These are phyloP conservation scores for Globia sparganii DNA, from an alignment of 2,888 invertebrate genomes.

Conservation along the genomic window DNA sequence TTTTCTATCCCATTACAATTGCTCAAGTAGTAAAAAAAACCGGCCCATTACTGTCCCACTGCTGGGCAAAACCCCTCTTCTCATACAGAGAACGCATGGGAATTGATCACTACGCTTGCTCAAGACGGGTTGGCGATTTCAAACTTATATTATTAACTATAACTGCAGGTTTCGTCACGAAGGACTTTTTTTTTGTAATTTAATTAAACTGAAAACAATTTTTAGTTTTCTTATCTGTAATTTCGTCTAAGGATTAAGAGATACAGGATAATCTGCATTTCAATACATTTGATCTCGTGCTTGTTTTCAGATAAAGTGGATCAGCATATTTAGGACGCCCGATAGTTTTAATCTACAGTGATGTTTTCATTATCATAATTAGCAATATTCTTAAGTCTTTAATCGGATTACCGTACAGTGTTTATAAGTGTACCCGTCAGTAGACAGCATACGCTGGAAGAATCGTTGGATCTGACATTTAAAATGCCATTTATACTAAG, in stretches of 20 bases:
- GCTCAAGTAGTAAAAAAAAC: background rate
- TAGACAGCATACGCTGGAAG: background rate
- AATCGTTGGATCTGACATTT: background rate
- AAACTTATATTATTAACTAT: background rate
- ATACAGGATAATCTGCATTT: constrained; percentile 1
- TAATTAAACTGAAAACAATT: background rate
- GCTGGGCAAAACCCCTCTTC: background rate
- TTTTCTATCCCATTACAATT: background rate
- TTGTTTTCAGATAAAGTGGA: background rate
- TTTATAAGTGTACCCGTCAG: background rate
- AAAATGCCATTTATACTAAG: background rate
- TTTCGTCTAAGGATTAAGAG: background rate
- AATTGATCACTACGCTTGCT: background rate
- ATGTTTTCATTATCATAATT: constrained; percentile 35
- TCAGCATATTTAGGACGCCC: constrained; percentile 20
- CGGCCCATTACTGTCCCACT: background rate
- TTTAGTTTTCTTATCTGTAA: background rate
- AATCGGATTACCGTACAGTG: constrained; percentile 25
- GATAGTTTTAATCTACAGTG: constrained; percentile 24
- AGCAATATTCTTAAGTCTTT: constrained; percentile 8
- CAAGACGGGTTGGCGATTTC: background rate
- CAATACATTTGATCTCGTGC: constrained; percentile 4
- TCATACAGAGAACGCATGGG: background rate
- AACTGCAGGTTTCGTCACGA: background rate
- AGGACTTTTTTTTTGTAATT: background rate